Base-by-base conservation (phyloP, 2,888 invertebrate genomes). In the Drosophila pegasa region DNA sequence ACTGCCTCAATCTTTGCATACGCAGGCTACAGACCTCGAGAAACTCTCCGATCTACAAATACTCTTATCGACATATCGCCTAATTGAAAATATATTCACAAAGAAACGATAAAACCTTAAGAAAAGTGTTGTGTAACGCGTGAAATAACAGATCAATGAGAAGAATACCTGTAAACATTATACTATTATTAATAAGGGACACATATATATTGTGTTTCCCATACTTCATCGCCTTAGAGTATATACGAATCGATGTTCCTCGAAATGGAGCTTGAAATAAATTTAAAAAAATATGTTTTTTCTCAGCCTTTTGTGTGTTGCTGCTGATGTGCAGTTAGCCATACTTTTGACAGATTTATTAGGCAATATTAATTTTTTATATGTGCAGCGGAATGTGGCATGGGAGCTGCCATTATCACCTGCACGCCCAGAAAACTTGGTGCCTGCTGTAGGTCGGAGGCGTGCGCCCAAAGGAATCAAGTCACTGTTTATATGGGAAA, bases 331-430 rank as follows among this genome's bases (percentile, higher is more conserved):
- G 68, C 66, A 77, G 68, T 75, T 80, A 75, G 61, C 66, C 78
- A 84, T 84, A 87, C 75, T 87, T 87, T 74, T 80, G 87, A 87
- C 89, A 87, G 87, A 86, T 87, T 89, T 89, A 87, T 87, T 87
- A 74, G 82, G 82, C 52, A 84, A 87, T 87, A 82, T 84, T 74
- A 80, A 80, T 88, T 80, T 83, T 69, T 71, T 79, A 70, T 70
- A 75, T 18, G 68, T 54, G 70, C 57, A 54, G 55, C 50, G 45
- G 64, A 55, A 65, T 63, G 78, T 52, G 71, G 59, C 51, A 51
- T 60, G 65, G 76, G 67, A 70, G 80, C 81, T 80, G 69, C 58
- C 84, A 80, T 80, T 82, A 82, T 82, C 81, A 82, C 81, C 81
- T 82, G 51, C 45, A 57, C 43, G 58, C 12, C 20, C 37, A 40